Evolutionary conservation across 2,888 invertebrate species (phyloP).

Genomic region (Eremobia ochroleuca): DNA sequence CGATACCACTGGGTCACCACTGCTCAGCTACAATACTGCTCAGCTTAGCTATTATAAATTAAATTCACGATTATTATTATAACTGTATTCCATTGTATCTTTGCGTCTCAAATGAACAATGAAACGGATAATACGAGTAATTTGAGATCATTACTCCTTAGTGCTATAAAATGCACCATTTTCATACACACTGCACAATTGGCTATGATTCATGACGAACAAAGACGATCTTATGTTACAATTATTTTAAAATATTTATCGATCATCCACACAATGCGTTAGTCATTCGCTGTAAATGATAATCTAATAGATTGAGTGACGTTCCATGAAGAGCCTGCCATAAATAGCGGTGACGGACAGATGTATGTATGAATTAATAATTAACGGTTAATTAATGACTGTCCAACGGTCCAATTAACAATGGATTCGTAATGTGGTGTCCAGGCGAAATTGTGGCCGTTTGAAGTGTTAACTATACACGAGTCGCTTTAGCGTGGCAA

Average conservation of each 20-base stretch:
- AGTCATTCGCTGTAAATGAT: conserved; percentile 69
- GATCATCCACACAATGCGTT: conserved; percentile 71
- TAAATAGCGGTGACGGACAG: conserved; percentile 54
- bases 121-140: conserved; percentile 37
- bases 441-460: not conserved
- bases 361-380: conserved; percentile 53
- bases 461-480: not conserved
- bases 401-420: conserved; percentile 39
- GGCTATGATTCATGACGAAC: conserved; percentile 70
- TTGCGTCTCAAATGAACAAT: conserved; percentile 39
- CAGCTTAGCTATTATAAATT: conserved; percentile 15
- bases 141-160: conserved; percentile 48
- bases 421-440: conserved; percentile 18
- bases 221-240: conserved; percentile 71
- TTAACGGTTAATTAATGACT: conserved; percentile 49
- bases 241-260: conserved; percentile 73
- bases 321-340: conserved; percentile 25
- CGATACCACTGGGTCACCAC: no score
- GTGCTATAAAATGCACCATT: conserved; percentile 45
- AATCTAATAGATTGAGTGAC: conserved; percentile 64
- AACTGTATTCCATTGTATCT: conserved; percentile 32
- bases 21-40: not conserved
- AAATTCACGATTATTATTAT: conserved; percentile 1
- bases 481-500: not conserved
- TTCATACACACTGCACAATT: conserved; percentile 48